Evolutionary conservation across 2,888 invertebrate species (phyloP).

Genomic region (Patella depressa): DNA sequence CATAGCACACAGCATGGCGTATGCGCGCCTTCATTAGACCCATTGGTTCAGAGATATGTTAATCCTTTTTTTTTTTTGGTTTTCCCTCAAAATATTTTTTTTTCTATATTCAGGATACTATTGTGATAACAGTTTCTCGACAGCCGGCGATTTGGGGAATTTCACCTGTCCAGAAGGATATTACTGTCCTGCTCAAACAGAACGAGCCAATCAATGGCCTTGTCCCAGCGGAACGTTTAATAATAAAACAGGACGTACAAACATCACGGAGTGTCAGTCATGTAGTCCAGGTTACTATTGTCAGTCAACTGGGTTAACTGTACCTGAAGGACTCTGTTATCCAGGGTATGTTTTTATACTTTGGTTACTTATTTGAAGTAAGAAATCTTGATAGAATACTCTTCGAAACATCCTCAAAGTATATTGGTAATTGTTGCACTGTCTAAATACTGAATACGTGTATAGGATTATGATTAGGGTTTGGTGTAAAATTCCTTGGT

Average conservation of each 20-base stretch:
- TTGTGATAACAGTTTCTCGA: conserved; percentile 57
- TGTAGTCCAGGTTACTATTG: conserved; percentile 67
- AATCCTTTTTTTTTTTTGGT: not conserved
- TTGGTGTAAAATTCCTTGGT: too few species aligned
- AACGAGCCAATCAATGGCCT: conserved; percentile 53
- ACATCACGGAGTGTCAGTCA: conserved; percentile 57
- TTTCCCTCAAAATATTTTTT: not conserved
- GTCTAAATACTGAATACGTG: too few species aligned
- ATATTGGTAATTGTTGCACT: too few species aligned
- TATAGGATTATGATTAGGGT: too few species aligned
- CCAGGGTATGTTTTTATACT: conserved; percentile 56
- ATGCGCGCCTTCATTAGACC: too few species aligned
- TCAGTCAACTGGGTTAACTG: conserved; percentile 59
- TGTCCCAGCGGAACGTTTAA: conserved; percentile 67
- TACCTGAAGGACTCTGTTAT: conserved; percentile 64
- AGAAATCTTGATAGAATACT: too few species aligned
- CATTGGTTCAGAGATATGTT: too few species aligned
- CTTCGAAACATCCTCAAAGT: too few species aligned
- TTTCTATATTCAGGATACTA: conserved; percentile 51
- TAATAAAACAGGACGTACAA: conserved; percentile 52
- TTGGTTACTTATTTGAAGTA: too few species aligned
- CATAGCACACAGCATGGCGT: too few species aligned
- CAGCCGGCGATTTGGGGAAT: conserved; percentile 52
- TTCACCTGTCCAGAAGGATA: conserved; percentile 58
- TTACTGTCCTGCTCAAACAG: conserved; percentile 59